Evolutionary conservation across 2,113 vertebrate species (phyloP), one percentile per base, ranked within the genome.

Genomic region (Acanthisitta chloris): DNA sequence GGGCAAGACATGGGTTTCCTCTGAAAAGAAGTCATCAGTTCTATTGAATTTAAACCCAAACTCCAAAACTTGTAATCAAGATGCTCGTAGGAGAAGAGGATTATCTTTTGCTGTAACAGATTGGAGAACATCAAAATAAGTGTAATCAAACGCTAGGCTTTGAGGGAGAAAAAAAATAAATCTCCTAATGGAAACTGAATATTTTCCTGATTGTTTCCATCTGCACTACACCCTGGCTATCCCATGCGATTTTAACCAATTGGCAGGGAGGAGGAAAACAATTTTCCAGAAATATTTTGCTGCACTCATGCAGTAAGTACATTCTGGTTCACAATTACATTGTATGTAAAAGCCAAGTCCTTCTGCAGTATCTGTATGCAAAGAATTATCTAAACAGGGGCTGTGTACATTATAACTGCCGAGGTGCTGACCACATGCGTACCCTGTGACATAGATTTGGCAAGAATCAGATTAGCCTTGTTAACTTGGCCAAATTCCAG

Each of bases 161-260:
- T 40, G 13, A 11, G 21, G 23, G 0, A 1, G 25, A n/a, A 61
- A 55, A 77, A 48, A 43, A 34, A 26, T 46, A 51, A 69, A 43
- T 83, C 72, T 94, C 48, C 12, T 89, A 65, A 57, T 95, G 59
- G 67, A 90, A 97, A 88, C 33, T 6, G 82, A 96, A 24, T 91
- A 91, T 96, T 95, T 95, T 91, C 73, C 52, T 95, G 93, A 97
- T 96, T 90, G 73, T 86, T 97, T 97, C 95, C 96, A 96, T 96
- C 94, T 97, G 96, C 82, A 69, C 64, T 94, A 59, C 90, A 88
- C 71, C 28, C 88, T 90, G 81, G 65, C 51, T 89, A 73, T 81
- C 88, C 92, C 89, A 74, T 88, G 90, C 0, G 3, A 95, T 87
- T 94, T 86, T 92, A 86, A 86, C 92, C 15, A 6, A 96, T 93